phyloP scores from a whole-genome alignment of 2,888 invertebrate genomes.

The Hoplodrina blanda region DNA sequence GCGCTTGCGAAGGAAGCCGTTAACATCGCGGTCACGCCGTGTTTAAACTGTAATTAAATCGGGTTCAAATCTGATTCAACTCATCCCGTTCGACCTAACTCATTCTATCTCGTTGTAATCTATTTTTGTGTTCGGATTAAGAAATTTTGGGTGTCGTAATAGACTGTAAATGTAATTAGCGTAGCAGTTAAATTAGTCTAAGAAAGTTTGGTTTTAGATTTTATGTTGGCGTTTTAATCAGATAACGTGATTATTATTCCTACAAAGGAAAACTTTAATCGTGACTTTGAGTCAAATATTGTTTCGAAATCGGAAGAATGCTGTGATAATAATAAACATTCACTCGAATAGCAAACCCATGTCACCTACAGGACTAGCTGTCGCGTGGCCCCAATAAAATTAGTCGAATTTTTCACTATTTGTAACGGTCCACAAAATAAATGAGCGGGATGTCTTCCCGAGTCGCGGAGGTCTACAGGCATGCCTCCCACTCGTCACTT shows the following conservation, averaged over 20 bases:
- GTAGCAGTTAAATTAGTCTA: not conserved
- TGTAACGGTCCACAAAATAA: slow-evolving; percentile 80
- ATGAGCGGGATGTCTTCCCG: slow-evolving; percentile 79
- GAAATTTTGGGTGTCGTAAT: slow-evolving; percentile 29
- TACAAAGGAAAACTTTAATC: not conserved
- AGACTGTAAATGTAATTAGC: slow-evolving; percentile 20
- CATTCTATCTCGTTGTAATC: slow-evolving; percentile 56
- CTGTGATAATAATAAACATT: slow-evolving; percentile 21
- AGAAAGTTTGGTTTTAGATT: slow-evolving; percentile 10
- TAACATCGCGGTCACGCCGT: slow-evolving; percentile 80
- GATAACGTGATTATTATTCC: not conserved
- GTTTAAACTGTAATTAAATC: slow-evolving; percentile 85
- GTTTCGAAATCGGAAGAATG: not conserved
- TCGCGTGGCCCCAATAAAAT: slow-evolving; percentile 69
- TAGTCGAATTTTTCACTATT: slow-evolving; percentile 83
- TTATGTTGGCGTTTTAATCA: not conserved
- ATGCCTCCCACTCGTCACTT: slow-evolving; percentile 88
- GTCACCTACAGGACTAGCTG: slow-evolving; percentile 22
- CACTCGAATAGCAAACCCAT: slow-evolving; percentile 22
- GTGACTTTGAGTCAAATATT: not conserved
- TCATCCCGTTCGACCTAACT: slow-evolving; percentile 64
- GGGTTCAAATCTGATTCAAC: slow-evolving; percentile 79
- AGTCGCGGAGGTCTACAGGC: slow-evolving; percentile 72
- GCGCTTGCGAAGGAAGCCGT: slow-evolving; percentile 83
- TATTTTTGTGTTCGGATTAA: slow-evolving; percentile 48